Evolutionary conservation across 2,797 vertebrate species (phyloP).

Genomic region (Pseudochirops corinnae): DNA sequence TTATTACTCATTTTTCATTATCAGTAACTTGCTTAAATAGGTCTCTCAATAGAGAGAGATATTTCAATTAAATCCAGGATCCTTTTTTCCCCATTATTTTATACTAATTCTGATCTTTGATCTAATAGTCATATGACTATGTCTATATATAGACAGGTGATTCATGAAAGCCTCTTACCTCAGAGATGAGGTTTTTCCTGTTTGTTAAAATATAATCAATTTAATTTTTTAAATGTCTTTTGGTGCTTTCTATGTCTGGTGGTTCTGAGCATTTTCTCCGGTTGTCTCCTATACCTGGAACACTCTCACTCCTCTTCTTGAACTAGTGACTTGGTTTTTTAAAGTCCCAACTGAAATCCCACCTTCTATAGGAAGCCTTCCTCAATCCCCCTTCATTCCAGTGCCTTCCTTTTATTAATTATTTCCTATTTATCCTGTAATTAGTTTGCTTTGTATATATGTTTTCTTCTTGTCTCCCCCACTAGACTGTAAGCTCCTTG

Average conservation of each 20-base stretch:
- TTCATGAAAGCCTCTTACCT: background rate
- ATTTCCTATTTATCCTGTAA: background rate
- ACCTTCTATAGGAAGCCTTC: background rate
- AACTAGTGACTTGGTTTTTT: background rate
- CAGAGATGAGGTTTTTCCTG: background rate
- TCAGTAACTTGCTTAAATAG: background rate
- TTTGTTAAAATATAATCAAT: background rate
- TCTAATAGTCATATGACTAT: background rate
- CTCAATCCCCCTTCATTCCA: background rate
- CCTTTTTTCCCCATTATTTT: background rate
- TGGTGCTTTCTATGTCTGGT: background rate
- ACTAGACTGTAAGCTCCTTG: background rate
- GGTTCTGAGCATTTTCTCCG: background rate
- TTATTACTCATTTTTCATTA: background rate
- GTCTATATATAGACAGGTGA: background rate
- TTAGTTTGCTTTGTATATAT: background rate
- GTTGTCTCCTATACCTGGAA: background rate
- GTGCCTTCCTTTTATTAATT: background rate
- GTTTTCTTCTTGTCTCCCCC: background rate
- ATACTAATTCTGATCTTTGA: background rate
- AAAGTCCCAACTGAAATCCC: background rate
- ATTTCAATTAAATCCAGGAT: background rate
- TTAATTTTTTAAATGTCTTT: background rate
- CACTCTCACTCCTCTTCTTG: background rate
- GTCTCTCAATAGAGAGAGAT: background rate